Evolutionary conservation across 2,888 invertebrate species (phyloP), one percentile per base, ranked within the genome.

Genomic region (Dolichomitus sp.): DNA sequence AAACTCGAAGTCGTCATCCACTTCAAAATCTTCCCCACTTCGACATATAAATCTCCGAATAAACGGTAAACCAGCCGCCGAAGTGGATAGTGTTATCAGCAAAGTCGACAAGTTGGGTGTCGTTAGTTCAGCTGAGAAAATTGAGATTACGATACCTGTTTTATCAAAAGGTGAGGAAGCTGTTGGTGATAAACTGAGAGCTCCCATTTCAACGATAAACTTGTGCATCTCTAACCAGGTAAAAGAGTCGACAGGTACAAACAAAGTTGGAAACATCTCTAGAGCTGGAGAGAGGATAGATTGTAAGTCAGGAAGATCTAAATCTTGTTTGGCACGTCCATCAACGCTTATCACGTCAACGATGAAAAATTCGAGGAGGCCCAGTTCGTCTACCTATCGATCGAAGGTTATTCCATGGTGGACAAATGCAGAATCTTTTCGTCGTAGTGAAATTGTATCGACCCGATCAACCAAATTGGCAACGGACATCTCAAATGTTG

Each of bases 31-130:
- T 4, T 40, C 33, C 5, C 70, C 74, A n/a, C 70, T 83, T 17
- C 75, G 66, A 17, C 73, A 88, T 63, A 84, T 90, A 70, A 89
- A 90, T 59, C 84, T 90, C 50, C 87, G 84, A 4, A 87, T 90
- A 72, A 89, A 90, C 45, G 90, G 89, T 1, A 84, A 86, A 23
- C 87, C 88, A 0, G 86, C 87, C 2, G 84, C 83, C 0, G 87
- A 84, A n/a, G 48, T 86, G 37, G 87, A 86, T 54, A 85, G 85
- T 27, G 84, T 88, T 42, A 57, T 81, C 6, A 84, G 85, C 12
- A 83, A 84, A 42, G 73, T 84, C 0, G 81, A 86, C 1, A 79
- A 81, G 45, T n/a, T 91, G 23, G 87, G 87, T 12, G 84, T 90
- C 0, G 37, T 88, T 7, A 87, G 87, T 48, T 85, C 88, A 9